Percentiles rank a stretch among this genome's conserved stretches.
phyloP scores from a whole-genome alignment of 2,797 vertebrate genomes.

The Mormyrops boulengeri region DNA sequence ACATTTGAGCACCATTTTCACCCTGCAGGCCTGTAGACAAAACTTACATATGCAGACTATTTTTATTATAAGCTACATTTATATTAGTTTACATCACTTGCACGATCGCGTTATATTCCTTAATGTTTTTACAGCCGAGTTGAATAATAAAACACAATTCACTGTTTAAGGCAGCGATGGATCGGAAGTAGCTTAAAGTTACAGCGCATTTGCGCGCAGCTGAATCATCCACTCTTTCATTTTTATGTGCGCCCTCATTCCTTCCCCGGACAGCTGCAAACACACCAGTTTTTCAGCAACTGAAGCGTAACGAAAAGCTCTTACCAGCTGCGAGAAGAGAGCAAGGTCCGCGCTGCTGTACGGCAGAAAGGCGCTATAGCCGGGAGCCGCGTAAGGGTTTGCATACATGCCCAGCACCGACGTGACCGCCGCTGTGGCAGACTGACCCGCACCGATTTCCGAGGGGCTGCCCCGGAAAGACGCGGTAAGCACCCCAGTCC shows the following conservation, averaged over 20 bases:
- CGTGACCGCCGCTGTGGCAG: slow-evolving; percentile 75
- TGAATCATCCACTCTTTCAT: neutral
- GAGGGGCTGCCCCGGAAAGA: slow-evolving; percentile 71
- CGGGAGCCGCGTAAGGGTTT: slow-evolving; percentile 80
- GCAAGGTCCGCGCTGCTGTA: slow-evolving; percentile 88
- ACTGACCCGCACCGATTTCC: slow-evolving; percentile 69
- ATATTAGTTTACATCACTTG: neutral
- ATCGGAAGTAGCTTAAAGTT: neutral
- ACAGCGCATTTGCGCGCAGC: neutral
- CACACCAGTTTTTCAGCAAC: neutral
- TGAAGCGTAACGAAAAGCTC: slow-evolving; percentile 35
- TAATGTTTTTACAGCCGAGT: neutral
- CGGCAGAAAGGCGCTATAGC: slow-evolving; percentile 91
- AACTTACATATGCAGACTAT: neutral
- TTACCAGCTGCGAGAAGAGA: slow-evolving; percentile 92
- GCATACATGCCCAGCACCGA: slow-evolving; percentile 94
- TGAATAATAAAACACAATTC: neutral
- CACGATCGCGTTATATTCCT: neutral
- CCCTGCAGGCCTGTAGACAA: neutral
- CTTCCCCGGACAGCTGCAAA: neutral
- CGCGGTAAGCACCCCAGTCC: slow-evolving; percentile 71
- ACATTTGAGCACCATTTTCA: neutral
- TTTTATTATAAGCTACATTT: neutral
- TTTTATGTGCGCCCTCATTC: neutral
- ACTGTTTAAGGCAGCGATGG: neutral